Evolutionary conservation across 64 coral and sea anemone genomes (phyloP).

Genomic region (Cladopsammia gracilis): DNA sequence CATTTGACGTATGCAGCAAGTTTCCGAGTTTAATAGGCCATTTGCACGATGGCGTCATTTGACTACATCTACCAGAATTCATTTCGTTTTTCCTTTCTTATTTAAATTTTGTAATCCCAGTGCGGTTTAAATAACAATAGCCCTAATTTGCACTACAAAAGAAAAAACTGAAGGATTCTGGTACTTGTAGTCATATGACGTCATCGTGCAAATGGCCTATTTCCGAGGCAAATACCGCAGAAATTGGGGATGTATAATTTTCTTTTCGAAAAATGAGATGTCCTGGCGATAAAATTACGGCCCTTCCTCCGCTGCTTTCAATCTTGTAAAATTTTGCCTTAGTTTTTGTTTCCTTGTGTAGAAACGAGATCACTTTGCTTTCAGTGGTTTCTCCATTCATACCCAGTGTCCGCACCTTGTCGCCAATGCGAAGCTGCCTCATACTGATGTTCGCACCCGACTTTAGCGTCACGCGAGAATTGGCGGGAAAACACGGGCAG

Average conservation of each 20-base stretch:
- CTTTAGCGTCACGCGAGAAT: constrained; percentile 16
- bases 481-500: constrained; percentile 66
- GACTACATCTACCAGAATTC: no score
- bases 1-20: neutral
- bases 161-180: no score
- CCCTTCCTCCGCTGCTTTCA: neutral
- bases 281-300: constrained; percentile 26
- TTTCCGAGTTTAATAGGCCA: constrained; percentile 64
- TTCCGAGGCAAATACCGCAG: constrained; percentile 55
- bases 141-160: no score
- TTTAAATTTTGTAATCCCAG: no score
- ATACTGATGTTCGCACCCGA: constrained; percentile 39
- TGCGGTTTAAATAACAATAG: no score
- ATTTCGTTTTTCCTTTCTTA: no score
- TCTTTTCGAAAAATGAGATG: constrained; percentile 59
- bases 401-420: constrained; percentile 67
- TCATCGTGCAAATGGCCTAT: no score
- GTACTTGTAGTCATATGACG: no score
- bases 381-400: constrained; percentile 15
- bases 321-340: constrained; percentile 44
- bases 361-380: constrained; percentile 75
- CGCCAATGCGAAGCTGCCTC: constrained; percentile 39
- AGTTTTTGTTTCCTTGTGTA: constrained; percentile 24
- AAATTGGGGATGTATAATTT: neutral
- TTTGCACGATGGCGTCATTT: no score